phyloP scores from a whole-genome alignment of 2,113 vertebrate species.

The Maccullochella peelii region DNA sequence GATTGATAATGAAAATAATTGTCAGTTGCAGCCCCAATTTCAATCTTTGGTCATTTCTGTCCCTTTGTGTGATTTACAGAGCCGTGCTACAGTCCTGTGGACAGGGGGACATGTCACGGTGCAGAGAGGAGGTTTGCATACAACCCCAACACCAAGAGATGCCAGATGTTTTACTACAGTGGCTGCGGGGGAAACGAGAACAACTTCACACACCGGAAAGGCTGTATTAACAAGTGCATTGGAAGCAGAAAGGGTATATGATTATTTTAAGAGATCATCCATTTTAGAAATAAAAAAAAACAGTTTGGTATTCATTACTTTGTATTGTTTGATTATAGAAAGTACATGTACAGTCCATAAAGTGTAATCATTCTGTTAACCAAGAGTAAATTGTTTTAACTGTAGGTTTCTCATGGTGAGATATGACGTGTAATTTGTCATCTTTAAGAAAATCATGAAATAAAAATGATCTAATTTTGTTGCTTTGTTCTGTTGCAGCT shows the following conservation, averaged over 20 bases:
- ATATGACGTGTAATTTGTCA: too few species aligned
- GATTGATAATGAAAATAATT: background rate
- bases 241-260: slow-evolving; percentile 69
- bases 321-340: background rate
- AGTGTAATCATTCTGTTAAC: background rate
- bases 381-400: background rate
- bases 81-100: slow-evolving; percentile 80
- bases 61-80: slow-evolving; percentile 42
- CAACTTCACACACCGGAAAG: slow-evolving; percentile 85
- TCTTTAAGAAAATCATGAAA: background rate
- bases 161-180: slow-evolving; percentile 86
- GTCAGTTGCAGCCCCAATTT: background rate
- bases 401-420: background rate
- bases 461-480: background rate
- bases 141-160: slow-evolving; percentile 79
- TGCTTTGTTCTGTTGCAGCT: slow-evolving; percentile 55
- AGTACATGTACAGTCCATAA: background rate
- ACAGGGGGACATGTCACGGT: slow-evolving; percentile 84
- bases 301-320: background rate
- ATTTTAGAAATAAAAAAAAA: background rate
- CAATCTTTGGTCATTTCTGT: background rate
- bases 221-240: slow-evolving; percentile 85
- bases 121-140: slow-evolving; percentile 84
- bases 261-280: background rate
- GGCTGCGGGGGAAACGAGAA: slow-evolving; percentile 94